These are phyloP conservation scores for Scaptomyza hsui DNA, from an alignment of 1,140 invertebrate species.

Conservation along the genomic window DNA sequence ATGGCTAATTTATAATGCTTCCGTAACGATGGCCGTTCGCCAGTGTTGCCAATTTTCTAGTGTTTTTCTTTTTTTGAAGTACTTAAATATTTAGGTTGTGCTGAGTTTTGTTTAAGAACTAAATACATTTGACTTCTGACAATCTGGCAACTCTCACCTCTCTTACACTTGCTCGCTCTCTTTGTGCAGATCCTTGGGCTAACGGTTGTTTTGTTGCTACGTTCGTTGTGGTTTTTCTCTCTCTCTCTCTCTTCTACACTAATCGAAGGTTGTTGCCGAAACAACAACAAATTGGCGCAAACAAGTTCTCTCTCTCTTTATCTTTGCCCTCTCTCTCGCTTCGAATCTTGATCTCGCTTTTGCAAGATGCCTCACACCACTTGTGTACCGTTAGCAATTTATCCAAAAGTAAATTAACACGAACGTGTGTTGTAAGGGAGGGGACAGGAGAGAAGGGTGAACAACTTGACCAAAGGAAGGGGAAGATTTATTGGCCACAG, in stretches of 20 bases:
- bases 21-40: not conserved
- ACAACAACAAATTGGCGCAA: slow-evolving; percentile 49
- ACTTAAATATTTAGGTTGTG: not conserved
- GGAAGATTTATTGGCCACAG: slow-evolving; percentile 66
- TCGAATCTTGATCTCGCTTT: slow-evolving; percentile 4
- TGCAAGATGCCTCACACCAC: slow-evolving; percentile 15
- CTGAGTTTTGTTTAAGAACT: not conserved
- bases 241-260: slow-evolving; percentile 11
- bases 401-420: slow-evolving; percentile 67
- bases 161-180: not conserved
- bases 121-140: too few species aligned
- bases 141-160: not conserved
- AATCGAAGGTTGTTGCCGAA: slow-evolving; percentile 59
- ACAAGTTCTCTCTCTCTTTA: slow-evolving; percentile 50
- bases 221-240: slow-evolving; percentile 23
- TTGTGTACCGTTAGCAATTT: slow-evolving; percentile 76
- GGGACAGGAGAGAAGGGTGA: not conserved
- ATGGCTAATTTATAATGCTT: slow-evolving; percentile 47
- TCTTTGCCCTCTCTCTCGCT: not conserved
- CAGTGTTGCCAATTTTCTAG: slow-evolving; percentile 3
- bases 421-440: not conserved
- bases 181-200: slow-evolving; percentile 52
- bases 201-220: slow-evolving; percentile 62
- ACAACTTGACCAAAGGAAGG: not conserved
- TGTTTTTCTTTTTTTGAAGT: not conserved